These are phyloP conservation scores for Pithys albifrons DNA, from an alignment of 2,113 vertebrate genomes.

Conservation along the genomic window DNA sequence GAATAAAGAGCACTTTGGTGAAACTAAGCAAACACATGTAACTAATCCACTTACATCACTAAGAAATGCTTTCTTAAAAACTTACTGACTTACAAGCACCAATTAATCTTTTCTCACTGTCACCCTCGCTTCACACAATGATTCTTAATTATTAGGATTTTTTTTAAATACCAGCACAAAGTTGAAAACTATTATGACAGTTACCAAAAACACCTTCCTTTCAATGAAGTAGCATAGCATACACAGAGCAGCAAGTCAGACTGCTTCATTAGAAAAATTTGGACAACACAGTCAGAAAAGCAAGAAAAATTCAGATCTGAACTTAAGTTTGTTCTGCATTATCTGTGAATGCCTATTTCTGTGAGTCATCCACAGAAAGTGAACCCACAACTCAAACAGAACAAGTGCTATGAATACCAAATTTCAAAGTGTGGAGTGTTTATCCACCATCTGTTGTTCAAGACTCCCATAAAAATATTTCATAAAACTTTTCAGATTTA, in stretches of 20 bases:
- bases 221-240: background rate
- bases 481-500: slow-evolving; percentile 20
- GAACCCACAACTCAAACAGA: slow-evolving; percentile 34
- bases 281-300: background rate
- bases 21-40: background rate
- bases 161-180: background rate
- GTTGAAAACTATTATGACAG: background rate
- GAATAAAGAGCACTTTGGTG: background rate
- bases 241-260: background rate
- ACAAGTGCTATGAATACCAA: slow-evolving; percentile 27
- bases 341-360: background rate
- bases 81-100: background rate
- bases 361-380: slow-evolving; percentile 22
- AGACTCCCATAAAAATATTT: background rate
- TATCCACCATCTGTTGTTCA: slow-evolving; percentile 56
- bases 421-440: background rate
- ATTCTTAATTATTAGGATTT: background rate
- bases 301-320: background rate
- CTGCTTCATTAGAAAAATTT: background rate
- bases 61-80: background rate
- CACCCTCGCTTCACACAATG: background rate
- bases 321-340: slow-evolving; percentile 3
- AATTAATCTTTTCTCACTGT: background rate
- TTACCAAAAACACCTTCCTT: background rate
- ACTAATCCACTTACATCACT: background rate